Conservation (phyloP, 2,888 invertebrate genomes). For the Hyppa rectilinea region DNA sequence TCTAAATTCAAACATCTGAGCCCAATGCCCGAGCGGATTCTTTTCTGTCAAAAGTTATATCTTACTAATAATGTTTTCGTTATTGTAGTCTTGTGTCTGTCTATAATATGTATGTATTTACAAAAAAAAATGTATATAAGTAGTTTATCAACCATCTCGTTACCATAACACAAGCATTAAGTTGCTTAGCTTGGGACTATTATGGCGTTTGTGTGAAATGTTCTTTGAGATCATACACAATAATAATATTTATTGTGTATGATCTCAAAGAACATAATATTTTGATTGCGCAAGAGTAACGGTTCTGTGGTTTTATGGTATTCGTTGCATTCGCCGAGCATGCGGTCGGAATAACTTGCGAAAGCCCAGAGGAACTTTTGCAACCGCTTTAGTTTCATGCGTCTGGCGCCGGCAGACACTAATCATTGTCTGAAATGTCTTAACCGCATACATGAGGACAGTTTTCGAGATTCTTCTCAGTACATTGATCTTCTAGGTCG, state of each 20-base stretch:
- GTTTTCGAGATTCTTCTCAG: constrained; percentile 39
- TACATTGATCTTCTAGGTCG: constrained; percentile 17
- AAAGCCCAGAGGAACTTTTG: constrained; percentile 77
- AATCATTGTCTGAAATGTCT: constrained; percentile 65
- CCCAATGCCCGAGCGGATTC: not conserved
- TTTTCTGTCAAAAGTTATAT: constrained; percentile 24
- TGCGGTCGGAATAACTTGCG: constrained; percentile 75
- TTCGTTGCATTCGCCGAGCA: constrained; percentile 70
- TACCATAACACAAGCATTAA: too few relatives aligned
- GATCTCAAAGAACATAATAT: constrained; percentile 55
- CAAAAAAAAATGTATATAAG: too few relatives aligned
- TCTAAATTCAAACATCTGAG: not conserved
- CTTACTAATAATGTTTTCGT: constrained; percentile 19
- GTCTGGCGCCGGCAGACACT: constrained; percentile 55
- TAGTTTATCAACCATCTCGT: too few relatives aligned
- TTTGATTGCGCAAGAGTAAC: constrained; percentile 68
- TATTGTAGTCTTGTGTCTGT: constrained; percentile 33
- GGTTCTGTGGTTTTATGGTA: constrained; percentile 75
- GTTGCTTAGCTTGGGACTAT: too few relatives aligned
- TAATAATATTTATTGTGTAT: too few relatives aligned
- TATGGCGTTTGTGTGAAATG: too few relatives aligned
- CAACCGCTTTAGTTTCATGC: constrained; percentile 72
- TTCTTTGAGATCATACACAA: too few relatives aligned
- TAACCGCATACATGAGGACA: constrained; percentile 21
- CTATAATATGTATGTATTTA: too few relatives aligned